A percentile compares a stretch with the other conserved stretches of the same genome.
These are phyloP conservation scores for Melinaea marsaeus DNA, from an alignment of 2,888 invertebrate species.

Conservation along the genomic window DNA sequence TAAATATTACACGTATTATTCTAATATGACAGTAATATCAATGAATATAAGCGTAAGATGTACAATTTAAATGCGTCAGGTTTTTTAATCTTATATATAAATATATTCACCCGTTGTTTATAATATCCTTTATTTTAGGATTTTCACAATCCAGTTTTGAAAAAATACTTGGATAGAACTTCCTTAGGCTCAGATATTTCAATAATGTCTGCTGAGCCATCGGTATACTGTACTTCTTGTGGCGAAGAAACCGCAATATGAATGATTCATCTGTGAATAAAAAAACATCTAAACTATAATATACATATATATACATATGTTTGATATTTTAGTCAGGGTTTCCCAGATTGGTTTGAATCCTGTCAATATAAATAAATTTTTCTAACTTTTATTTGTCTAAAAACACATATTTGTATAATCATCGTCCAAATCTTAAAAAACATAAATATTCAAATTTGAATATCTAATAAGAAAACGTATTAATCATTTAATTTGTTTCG, in stretches of 20 bases:
- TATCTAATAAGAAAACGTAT: too few relatives aligned
- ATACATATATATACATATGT: background rate
- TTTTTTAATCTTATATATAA: background rate
- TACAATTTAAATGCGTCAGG: background rate
- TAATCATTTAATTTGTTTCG: too few relatives aligned
- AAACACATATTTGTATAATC: too few relatives aligned
- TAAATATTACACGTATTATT: slow-evolving; percentile 3
- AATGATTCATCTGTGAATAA: slow-evolving; percentile 81
- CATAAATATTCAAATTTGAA: too few relatives aligned
- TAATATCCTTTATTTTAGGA: slow-evolving; percentile 79
- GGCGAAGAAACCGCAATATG: slow-evolving; percentile 84
- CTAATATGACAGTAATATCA: background rate
- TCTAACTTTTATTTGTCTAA: too few relatives aligned
- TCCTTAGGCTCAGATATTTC: slow-evolving; percentile 86
- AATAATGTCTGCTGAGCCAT: slow-evolving; percentile 87
- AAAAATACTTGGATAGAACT: slow-evolving; percentile 81
- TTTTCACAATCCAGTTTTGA: slow-evolving; percentile 81
- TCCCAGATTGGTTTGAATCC: too few relatives aligned
- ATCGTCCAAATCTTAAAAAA: too few relatives aligned
- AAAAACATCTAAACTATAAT: background rate
- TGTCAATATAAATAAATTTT: too few relatives aligned
- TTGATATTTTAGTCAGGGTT: background rate
- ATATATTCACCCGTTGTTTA: slow-evolving; percentile 80
- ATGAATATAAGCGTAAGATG: background rate
- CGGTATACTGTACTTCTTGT: slow-evolving; percentile 87